Evolutionary conservation across 2,797 vertebrate genomes (phyloP), one percentile per base, ranked within the genome.

Genomic region (Chiroxiphia lanceolata): DNA sequence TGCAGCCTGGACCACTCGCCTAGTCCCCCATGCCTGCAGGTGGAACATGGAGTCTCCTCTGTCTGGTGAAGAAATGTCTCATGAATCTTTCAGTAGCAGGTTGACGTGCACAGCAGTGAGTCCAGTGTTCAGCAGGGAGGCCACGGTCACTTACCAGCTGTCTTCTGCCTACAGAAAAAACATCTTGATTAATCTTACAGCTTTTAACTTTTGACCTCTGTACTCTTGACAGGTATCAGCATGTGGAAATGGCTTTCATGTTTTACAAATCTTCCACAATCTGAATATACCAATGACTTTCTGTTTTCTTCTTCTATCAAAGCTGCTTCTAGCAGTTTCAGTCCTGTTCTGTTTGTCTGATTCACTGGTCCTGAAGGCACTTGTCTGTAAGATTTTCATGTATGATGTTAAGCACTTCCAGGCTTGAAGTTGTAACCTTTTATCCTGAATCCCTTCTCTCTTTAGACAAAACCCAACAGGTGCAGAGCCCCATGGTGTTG

Each of bases 21-120:
- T 29, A 18, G 15, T 69, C 8, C 5, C 17, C n/a, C 9, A 7
- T 0, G 4, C 8, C 60, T 85, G 44, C 0, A 0, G 54, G 42
- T 44, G 70, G 63, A 72, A 15, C 17, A 4, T 0, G 14, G 26
- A 26, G 8, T 40, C 33, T 87, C 33, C 34, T 80, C 44, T 6
- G 2, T 17, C 38, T 72, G 77, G 6, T 12, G 14, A 26, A 65
- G 57, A 61, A 70, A 50, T 4, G 44, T 44, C 31, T 84, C 9
- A 20, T 26, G 34, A 74, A 54, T 85, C 54, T 87, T 70, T 69
- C 84, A 45, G 63, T 13, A 51, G 69, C 31, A 64, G 53, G 48
- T 42, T 36, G 59, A 75, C 20, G 60, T 50, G 48, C 83, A 23
- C 68, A 80, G 69, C 4, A 3, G 61, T 44, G 44, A 71, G 33